A percentile compares a stretch with the other conserved stretches of the same genome.
Conservation (phyloP, 2,888 invertebrate genomes). For the Koerneria pararmatus region DNA sequence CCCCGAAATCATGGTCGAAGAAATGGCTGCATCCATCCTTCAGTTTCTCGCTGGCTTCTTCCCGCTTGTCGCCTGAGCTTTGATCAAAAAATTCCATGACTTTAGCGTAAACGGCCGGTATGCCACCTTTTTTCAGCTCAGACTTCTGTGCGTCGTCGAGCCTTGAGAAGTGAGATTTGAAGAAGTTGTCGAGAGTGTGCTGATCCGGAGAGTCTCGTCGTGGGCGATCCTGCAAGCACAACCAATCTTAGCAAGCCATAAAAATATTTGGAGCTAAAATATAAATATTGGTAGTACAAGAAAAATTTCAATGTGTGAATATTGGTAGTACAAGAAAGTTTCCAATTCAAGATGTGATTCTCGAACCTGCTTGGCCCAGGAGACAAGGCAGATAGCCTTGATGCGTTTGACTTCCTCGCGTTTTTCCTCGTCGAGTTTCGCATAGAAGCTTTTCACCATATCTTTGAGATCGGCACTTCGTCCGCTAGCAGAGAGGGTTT, state of each 20-base stretch:
- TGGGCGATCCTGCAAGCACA: too few relatives aligned
- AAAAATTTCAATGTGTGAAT: too few relatives aligned
- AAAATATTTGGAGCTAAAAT: too few relatives aligned
- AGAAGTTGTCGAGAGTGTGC: too few relatives aligned
- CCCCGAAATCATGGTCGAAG: not conserved
- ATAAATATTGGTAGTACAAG: too few relatives aligned
- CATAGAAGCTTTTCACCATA: slow-evolving; percentile 20
- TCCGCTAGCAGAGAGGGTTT: slow-evolving; percentile 2
- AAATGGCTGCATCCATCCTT: not conserved
- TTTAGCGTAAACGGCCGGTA: slow-evolving; percentile 29
- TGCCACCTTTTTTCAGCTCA: too few relatives aligned
- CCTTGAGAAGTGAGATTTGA: too few relatives aligned
- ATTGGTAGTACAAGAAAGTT: too few relatives aligned
- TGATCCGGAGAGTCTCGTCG: too few relatives aligned
- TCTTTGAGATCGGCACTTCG: slow-evolving; percentile 1
- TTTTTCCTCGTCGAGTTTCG: slow-evolving; percentile 30
- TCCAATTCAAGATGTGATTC: too few relatives aligned
- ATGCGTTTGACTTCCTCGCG: slow-evolving; percentile 40
- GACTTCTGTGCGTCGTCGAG: too few relatives aligned
- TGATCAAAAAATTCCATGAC: slow-evolving; percentile 32
- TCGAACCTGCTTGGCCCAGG: slow-evolving; percentile 29
- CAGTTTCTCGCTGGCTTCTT: not conserved
- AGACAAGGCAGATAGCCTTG: slow-evolving; percentile 30
- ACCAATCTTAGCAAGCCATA: too few relatives aligned
- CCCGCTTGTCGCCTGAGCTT: not conserved